Evolutionary conservation across 2,797 vertebrate genomes (phyloP).

Genomic region (Australoheros facetus): DNA sequence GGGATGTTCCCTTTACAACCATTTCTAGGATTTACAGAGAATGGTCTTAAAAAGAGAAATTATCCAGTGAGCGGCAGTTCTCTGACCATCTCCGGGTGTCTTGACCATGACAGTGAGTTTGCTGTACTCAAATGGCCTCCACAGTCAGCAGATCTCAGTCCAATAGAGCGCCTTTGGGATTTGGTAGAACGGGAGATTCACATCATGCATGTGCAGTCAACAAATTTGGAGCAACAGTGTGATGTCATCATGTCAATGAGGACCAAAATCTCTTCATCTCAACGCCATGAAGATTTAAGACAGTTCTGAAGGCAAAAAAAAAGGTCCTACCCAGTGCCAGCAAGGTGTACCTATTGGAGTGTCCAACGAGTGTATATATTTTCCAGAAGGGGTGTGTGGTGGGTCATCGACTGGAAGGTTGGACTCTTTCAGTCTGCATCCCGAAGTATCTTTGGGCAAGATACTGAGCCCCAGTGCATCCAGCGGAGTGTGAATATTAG

Average conservation of each 20-base stretch:
- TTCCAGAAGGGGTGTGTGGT: background rate
- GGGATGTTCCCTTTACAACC: background rate
- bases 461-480: background rate
- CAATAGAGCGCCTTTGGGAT: background rate
- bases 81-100: no score
- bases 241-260: background rate
- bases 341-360: background rate
- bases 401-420: no score
- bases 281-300: background rate
- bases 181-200: background rate
- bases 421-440: no score
- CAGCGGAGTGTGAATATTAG: background rate
- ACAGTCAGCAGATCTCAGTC: background rate
- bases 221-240: background rate
- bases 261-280: background rate
- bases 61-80: background rate
- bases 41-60: background rate
- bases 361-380: background rate
- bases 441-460: background rate
- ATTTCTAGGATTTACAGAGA: background rate
- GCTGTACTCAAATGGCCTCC: no score
- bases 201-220: background rate
- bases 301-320: background rate
- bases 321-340: fast-evolving
- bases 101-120: background rate